Evolutionary conservation across 2,797 vertebrate genomes (phyloP).

Genomic region (Catharus ustulatus): DNA sequence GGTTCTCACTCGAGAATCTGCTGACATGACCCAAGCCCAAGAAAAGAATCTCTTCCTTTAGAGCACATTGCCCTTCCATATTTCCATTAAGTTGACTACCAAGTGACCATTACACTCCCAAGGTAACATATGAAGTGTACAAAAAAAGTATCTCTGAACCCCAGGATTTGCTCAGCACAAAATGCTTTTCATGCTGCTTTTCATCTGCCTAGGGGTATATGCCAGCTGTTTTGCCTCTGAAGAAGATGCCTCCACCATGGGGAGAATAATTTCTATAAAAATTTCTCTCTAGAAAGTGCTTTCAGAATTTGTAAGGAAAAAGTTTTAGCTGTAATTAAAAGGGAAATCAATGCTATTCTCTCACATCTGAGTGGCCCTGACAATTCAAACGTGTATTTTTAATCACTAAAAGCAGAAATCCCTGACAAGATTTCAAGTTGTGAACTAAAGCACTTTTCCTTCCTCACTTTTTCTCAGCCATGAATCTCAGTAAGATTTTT

Average conservation of each 20-base stretch:
- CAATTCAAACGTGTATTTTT: background rate
- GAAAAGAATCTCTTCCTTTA: background rate
- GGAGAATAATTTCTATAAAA: background rate
- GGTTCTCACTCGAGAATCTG: background rate
- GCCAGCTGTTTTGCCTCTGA: background rate
- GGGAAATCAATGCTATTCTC: background rate
- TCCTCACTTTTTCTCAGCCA: constrained; percentile 30
- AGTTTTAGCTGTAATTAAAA: background rate
- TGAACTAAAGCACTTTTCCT: constrained; percentile 49
- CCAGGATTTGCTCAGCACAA: background rate
- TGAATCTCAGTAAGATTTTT: constrained; percentile 59
- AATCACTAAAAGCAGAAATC: constrained; percentile 17
- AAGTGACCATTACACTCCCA: background rate
- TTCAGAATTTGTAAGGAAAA: background rate
- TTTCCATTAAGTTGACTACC: background rate
- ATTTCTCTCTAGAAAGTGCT: background rate
- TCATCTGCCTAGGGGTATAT: background rate
- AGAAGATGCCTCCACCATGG: background rate
- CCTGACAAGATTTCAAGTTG: constrained; percentile 48
- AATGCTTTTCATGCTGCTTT: background rate
- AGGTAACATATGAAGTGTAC: background rate
- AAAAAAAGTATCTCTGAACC: background rate
- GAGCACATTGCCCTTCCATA: background rate
- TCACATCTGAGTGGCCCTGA: background rate
- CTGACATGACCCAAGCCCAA: rapidly evolving